These are phyloP conservation scores for Andrena praecox DNA, from an alignment of 2,888 invertebrate species.

Conservation along the genomic window DNA sequence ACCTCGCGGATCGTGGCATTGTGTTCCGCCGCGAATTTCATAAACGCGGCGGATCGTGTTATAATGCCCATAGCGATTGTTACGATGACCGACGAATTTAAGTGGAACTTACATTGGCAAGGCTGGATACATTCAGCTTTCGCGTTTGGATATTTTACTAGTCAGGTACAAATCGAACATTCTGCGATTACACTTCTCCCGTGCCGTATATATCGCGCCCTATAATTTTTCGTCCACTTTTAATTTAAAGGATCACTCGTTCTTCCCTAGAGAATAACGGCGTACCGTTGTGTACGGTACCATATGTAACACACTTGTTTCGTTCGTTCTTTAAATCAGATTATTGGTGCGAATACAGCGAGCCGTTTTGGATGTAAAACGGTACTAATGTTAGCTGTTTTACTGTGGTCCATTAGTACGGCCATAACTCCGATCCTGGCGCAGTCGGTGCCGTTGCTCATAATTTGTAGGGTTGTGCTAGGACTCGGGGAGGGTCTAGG, in stretches of 20 bases:
- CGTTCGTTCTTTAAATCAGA: conserved; percentile 79
- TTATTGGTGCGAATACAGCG: conserved; percentile 89
- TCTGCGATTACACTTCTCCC: background rate
- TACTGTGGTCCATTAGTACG: conserved; percentile 91
- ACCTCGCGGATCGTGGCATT: conserved; percentile 88
- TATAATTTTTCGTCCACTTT: background rate
- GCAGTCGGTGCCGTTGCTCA: conserved; percentile 88
- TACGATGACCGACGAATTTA: conserved; percentile 90
- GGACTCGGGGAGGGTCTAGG: conserved; percentile 92
- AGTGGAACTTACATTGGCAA: conserved; percentile 90
- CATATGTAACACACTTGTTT: conserved; percentile 22
- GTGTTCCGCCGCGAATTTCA: conserved; percentile 91
- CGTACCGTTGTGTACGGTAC: background rate
- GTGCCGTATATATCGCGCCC: too few relatives aligned
- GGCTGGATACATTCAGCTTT: conserved; percentile 92
- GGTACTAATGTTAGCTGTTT: conserved; percentile 89
- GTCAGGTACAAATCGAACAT: conserved; percentile 86
- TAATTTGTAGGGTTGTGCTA: conserved; percentile 88
- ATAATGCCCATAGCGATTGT: conserved; percentile 93
- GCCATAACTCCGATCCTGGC: conserved; percentile 89
- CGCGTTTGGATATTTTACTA: conserved; percentile 91
- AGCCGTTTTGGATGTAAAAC: conserved; percentile 89
- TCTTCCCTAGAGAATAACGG: background rate
- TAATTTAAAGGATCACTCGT: background rate
- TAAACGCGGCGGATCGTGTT: conserved; percentile 91